Base-by-base conservation (phyloP, 2,888 invertebrate genomes). In the Tinea pellionella region DNA sequence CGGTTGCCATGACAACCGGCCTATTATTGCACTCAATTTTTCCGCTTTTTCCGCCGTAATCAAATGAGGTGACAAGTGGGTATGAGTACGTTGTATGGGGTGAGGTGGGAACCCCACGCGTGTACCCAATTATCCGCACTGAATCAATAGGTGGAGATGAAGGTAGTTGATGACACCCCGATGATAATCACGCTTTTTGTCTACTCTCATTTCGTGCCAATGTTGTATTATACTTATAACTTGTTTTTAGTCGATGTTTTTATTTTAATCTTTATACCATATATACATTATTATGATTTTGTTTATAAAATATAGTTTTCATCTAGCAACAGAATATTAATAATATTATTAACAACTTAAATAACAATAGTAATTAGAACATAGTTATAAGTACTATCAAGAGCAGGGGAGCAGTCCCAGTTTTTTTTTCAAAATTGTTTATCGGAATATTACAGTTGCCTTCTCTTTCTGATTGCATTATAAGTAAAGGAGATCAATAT, bases 31-130 rank as follows among this genome's bases (percentile, higher is more conserved):
- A 85, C 82, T 78, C 85, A 84, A 86, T 87, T 87, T 86, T 86
- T 87, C 86, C 80, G 83, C 84, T 87, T 86, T 87, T 87, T 87
- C 84, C 82, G 83, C 82, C 83, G 86, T 87, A 87, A 86, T 86
- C 84, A 87, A 87, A 86, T 87, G 87, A 86, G 87, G 85, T 84
- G 85, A 61, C 41, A 41, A 74, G 73, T 72, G 80, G 75, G 78
- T 77, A 80, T 73, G 74, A 65, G 65, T 63, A 64, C 61, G 62
- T 60, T 24, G 24, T 24, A 6, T 59, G 63, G 63, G 60, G 65
- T 65, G 67, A 68, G 67, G 60, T 47, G 62, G 69, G 72, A 74
- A 74, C 74, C 82, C 75, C 83, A 85, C 83, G 85, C 86, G 82
- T 84, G 86, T 86, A 83, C 84, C 85, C 85, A 86, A 86, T 87